Evolutionary conservation across 2,113 vertebrate species (phyloP), one percentile per base, ranked within the genome.

Genomic region (Galeopterus variegatus): DNA sequence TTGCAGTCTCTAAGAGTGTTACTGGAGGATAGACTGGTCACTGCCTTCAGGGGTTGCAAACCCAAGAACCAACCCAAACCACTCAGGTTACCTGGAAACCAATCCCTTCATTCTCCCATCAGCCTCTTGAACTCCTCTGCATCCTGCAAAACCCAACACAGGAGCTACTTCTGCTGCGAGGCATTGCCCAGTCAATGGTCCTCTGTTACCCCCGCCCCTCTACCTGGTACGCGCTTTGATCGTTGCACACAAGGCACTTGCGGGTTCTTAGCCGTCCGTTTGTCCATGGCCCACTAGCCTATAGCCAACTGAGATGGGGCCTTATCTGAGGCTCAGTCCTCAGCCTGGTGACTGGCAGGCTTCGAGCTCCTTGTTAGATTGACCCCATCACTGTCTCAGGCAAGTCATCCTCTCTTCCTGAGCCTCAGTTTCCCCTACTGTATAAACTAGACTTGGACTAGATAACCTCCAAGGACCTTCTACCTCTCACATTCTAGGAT

Each of bases 121-220:
- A 45, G 80, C 8, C 73, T 79, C 62, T 62, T 23, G 72, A 92
- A 93, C 56, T 92, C 89, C 85, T 93, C 83, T 82, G 36, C 75
- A 60, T 75, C 70, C 94, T 76, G 84, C 94, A 96, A 90, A 97
- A n/a, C 75, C 75, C 83, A 90, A 5, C 36, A 48, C 33, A 67
- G 33, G 62, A 3, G 62, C 62, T 24, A 3, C 76, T 10, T 94
- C 88, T 33, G 21, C 54, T 48, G 24, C 33, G 26, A 60, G 26
- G 50, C 62, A 60, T 48, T 23, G 10, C 45, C 94, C 64, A 88
- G 82, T 24, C 19, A 17, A 26, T 3, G 15, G 50, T 60, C 54
- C 52, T 54, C 69, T 2, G 0, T 23, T 1, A 26, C 17, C 19
- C 24, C 28, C 54, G 0, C 3, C 62, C 33, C 31, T 52, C 23